Percentiles rank a stretch among this genome's conserved stretches.
Evolutionary conservation across 2,888 invertebrate genomes (phyloP).

Genomic region (Sesia apiformis): DNA sequence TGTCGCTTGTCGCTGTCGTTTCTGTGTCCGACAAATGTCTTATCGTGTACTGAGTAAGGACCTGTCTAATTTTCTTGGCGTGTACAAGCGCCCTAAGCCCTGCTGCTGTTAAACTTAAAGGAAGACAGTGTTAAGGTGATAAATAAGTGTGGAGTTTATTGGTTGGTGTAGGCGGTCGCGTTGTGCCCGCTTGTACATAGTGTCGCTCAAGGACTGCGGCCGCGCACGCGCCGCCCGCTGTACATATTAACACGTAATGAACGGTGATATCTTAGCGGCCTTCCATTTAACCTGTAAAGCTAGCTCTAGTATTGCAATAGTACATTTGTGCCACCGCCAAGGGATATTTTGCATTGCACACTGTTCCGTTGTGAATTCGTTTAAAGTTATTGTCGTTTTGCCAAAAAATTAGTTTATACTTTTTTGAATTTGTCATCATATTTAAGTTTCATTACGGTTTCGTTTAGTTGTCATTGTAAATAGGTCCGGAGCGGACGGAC

Average conservation of each 20-base stretch:
- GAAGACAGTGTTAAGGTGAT: too few species aligned
- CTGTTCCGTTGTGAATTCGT: slow-evolving; percentile 19
- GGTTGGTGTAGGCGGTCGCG: too few species aligned
- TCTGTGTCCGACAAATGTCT: too few species aligned
- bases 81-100: too few species aligned
- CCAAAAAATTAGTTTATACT: slow-evolving; percentile 63
- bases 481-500: slow-evolving; percentile 31
- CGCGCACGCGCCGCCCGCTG: slow-evolving; percentile 25
- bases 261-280: slow-evolving; percentile 74
- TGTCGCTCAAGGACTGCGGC: too few species aligned
- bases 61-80: too few species aligned
- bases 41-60: too few species aligned
- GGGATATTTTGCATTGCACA: slow-evolving; percentile 36
- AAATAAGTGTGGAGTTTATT: too few species aligned
- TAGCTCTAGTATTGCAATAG: slow-evolving; percentile 57
- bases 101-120: too few species aligned
- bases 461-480: slow-evolving; percentile 55
- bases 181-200: too few species aligned
- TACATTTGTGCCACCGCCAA: slow-evolving; percentile 29
- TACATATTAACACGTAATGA: slow-evolving; percentile 66
- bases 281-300: slow-evolving; percentile 72
- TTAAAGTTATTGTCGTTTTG: slow-evolving; percentile 35
- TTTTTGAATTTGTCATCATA: slow-evolving; percentile 25
- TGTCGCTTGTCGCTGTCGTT: too few species aligned
- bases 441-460: slow-evolving; percentile 40